Conservation (phyloP, 2,888 invertebrate species). For the Drosophila helvetica region DNA sequence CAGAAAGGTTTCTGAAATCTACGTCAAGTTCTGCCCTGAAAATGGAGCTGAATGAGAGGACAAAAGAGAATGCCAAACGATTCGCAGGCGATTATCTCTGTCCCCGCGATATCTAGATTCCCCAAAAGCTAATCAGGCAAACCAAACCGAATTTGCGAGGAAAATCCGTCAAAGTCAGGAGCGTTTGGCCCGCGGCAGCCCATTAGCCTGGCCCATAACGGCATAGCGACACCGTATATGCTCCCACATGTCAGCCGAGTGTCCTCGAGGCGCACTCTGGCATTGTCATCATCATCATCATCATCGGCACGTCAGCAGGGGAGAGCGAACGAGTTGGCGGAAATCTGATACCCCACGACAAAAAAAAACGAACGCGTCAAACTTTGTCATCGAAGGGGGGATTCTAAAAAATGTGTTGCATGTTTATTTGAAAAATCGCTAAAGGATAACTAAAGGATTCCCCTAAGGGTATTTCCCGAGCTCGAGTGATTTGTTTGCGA, state of each 20-base stretch:
- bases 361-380: conserved; percentile 52
- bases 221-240: conserved; percentile 6
- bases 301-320: conserved; percentile 46
- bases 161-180: conserved; percentile 65
- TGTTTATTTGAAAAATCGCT: conserved; percentile 78
- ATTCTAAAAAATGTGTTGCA: conserved; percentile 56
- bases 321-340: conserved; percentile 47
- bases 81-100: neutral
- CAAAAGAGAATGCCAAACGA: conserved; percentile 1
- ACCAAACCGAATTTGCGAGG: conserved; percentile 52
- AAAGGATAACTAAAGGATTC: conserved; percentile 79
- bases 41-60: conserved; percentile 11
- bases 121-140: conserved; percentile 63
- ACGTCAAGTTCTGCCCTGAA: no score
- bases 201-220: conserved; percentile 48
- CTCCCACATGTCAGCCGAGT: conserved; percentile 60
- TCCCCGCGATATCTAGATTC: neutral
- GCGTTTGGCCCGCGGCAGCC: conserved; percentile 51
- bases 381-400: conserved; percentile 39
- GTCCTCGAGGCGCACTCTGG: conserved; percentile 63
- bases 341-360: conserved; percentile 72
- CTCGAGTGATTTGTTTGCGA: conserved; percentile 82
- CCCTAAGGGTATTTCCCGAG: conserved; percentile 75
- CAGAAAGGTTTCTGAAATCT: neutral
- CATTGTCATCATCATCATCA: conserved; percentile 56